Conservation (phyloP, 2,113 vertebrate genomes). For the Orycteropus afer region DNA sequence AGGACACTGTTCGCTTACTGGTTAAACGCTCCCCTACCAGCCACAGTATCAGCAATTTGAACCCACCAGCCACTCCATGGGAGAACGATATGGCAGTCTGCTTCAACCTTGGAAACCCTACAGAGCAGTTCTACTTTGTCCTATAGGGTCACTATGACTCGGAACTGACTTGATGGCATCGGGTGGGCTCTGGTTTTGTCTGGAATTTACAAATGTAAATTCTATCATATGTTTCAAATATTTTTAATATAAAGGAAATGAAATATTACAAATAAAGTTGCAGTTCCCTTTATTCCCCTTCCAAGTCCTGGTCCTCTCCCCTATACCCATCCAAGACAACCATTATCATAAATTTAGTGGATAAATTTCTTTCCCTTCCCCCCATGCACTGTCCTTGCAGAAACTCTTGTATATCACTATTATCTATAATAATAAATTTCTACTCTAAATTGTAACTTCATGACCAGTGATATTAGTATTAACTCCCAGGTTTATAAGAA, state of each 20-base stretch:
- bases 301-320: not conserved
- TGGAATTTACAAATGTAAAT: slow-evolving; percentile 42
- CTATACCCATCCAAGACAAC: not conserved
- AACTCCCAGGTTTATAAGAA: not conserved
- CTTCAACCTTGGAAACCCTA: not conserved
- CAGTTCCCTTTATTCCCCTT: not conserved
- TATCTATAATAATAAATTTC: slow-evolving; percentile 11
- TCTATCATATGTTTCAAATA: slow-evolving; percentile 5
- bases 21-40: not conserved
- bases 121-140: not conserved
- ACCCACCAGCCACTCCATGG: not conserved
- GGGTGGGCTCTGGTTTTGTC: not conserved
- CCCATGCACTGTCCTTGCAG: not conserved
- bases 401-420: not conserved
- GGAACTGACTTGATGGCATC: not conserved
- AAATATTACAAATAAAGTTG: not conserved
- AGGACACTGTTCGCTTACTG: not conserved
- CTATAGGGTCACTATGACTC: not conserved
- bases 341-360: slow-evolving; percentile 4
- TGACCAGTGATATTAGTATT: not conserved
- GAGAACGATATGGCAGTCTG: not conserved
- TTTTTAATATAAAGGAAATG: slow-evolving; percentile 36
- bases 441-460: slow-evolving; percentile 17
- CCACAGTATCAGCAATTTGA: not conserved
- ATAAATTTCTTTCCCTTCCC: not conserved